A percentile compares a stretch with the other conserved stretches of the same genome.
phyloP scores from a whole-genome alignment of 2,797 vertebrate species.

The Pogonophryne albipinna region DNA sequence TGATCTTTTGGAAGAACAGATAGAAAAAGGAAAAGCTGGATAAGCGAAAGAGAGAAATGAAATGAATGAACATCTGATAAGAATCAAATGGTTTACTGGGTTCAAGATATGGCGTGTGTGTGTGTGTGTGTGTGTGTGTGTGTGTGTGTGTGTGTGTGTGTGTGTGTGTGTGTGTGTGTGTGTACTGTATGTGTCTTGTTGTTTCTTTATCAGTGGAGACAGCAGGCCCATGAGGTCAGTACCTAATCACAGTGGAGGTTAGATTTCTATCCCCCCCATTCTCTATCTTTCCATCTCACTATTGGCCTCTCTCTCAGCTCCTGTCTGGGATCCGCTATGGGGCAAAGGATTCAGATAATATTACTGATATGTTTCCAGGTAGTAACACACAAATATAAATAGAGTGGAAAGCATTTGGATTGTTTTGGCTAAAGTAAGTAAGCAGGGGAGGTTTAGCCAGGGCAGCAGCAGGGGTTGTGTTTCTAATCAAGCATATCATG shows the following conservation, averaged over 20 bases:
- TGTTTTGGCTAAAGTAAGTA: constrained; percentile 34
- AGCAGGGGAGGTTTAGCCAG: constrained; percentile 44
- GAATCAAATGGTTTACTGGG: constrained; percentile 66
- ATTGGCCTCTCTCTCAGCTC: constrained; percentile 45
- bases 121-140: constrained; percentile 28
- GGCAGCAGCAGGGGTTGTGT: constrained; percentile 49
- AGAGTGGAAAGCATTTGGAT: constrained; percentile 20
- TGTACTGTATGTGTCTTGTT: constrained; percentile 17
- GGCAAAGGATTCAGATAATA: constrained; percentile 45
- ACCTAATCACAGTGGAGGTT: constrained; percentile 76
- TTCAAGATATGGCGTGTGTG: constrained; percentile 54
- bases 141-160: constrained; percentile 30
- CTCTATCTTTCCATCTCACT: constrained; percentile 58
- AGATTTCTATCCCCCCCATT: constrained; percentile 62
- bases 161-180: constrained; percentile 6
- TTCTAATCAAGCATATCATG: constrained; percentile 66
- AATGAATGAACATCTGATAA: constrained; percentile 64
- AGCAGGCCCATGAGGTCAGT: constrained; percentile 69
- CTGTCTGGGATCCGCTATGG: constrained; percentile 46
- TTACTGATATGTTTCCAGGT: constrained; percentile 34
- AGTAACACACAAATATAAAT: constrained; percentile 19
- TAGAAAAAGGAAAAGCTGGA: constrained; percentile 51
- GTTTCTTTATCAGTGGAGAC: constrained; percentile 70
- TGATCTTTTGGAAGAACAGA: constrained; percentile 37
- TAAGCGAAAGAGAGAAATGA: constrained; percentile 53